A percentile compares a stretch with the other conserved stretches of the same genome.
These are phyloP conservation scores for Notarius lentiginosus DNA, from an alignment of 2,113 vertebrate species.

Conservation along the genomic window DNA sequence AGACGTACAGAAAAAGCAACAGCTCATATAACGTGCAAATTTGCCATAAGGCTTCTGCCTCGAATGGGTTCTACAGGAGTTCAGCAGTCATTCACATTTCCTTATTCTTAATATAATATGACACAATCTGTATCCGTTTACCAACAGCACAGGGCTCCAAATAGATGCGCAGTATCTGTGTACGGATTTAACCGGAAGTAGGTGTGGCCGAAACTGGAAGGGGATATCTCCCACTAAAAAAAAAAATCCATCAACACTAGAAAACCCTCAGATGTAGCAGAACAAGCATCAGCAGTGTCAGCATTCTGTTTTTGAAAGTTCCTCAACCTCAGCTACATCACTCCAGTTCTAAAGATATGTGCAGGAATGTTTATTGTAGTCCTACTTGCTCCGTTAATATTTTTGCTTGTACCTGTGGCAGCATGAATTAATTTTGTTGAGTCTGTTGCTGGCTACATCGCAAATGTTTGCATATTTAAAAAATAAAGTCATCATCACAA, in stretches of 20 bases:
- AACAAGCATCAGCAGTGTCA: too few relatives aligned
- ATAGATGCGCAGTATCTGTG: background rate
- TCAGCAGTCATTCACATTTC: background rate
- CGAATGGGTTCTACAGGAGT: background rate
- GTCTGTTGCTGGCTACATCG: background rate
- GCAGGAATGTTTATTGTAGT: too few relatives aligned
- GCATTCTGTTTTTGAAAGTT: background rate
- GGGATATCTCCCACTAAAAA: background rate
- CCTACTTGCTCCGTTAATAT: background rate
- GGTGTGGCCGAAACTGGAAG: background rate
- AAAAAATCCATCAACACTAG: background rate
- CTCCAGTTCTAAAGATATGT: background rate
- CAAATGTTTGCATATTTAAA: background rate
- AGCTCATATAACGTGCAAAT: background rate
- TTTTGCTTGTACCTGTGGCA: background rate
- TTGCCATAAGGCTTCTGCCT: background rate
- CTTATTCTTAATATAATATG: background rate
- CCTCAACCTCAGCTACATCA: background rate
- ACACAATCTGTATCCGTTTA: background rate
- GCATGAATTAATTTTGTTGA: background rate
- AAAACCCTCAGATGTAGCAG: background rate
- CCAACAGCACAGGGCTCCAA: background rate
- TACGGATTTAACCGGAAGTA: background rate
- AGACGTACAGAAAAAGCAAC: conserved; percentile 1
- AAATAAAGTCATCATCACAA: background rate